These are phyloP conservation scores for Brienomyrus longianalis DNA, from an alignment of 2,113 vertebrate species.

Conservation along the genomic window DNA sequence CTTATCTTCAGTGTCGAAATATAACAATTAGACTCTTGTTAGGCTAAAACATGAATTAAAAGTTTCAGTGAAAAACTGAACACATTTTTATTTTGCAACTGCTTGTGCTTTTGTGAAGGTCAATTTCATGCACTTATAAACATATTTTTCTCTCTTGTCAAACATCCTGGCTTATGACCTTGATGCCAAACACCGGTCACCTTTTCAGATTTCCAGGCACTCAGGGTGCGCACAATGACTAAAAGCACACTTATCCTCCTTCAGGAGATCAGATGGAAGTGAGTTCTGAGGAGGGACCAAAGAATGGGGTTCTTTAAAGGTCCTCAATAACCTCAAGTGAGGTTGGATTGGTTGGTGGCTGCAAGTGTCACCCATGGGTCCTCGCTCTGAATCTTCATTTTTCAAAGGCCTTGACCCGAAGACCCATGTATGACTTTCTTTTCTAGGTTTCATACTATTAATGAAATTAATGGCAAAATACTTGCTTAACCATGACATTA, in stretches of 20 bases:
- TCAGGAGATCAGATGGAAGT: not conserved
- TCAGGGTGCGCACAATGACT: not conserved
- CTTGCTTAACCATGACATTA: slow-evolving; percentile 1
- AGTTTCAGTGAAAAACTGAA: not conserved
- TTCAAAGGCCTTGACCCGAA: not conserved
- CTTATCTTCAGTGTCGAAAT: not conserved
- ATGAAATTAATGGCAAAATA: slow-evolving; percentile 7
- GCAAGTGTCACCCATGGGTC: not conserved
- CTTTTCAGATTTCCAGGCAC: not conserved
- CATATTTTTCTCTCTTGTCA: not conserved
- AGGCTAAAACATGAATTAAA: not conserved
- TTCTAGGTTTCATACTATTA: not conserved
- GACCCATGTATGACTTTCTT: not conserved
- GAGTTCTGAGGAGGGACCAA: not conserved
- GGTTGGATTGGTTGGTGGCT: not conserved
- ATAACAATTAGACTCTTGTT: not conserved
- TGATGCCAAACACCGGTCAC: not conserved
- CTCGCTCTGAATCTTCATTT: not conserved
- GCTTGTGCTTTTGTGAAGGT: not conserved
- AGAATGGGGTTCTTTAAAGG: not conserved
- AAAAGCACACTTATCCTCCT: not conserved
- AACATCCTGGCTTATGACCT: not conserved
- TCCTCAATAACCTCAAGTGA: not conserved
- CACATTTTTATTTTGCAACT: not conserved
- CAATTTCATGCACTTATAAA: not conserved